These are phyloP conservation scores for Balaenoptera acutorostrata DNA, from an alignment of 2,113 vertebrate genomes.

Conservation along the genomic window DNA sequence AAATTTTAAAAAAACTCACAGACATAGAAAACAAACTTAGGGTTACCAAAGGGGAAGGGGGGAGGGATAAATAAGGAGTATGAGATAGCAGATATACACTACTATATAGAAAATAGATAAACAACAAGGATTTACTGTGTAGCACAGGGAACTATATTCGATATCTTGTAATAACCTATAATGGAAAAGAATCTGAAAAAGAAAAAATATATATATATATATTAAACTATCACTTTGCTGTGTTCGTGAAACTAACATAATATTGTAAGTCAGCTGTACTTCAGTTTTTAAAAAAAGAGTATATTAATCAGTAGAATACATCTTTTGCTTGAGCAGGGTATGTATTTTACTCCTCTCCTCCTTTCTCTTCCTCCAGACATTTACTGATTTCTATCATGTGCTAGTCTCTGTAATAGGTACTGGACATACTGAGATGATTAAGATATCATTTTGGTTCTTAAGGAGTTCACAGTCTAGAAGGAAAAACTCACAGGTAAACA, in stretches of 20 bases:
- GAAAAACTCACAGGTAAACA: neutral
- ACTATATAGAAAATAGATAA: neutral
- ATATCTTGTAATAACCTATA: neutral
- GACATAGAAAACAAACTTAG: neutral
- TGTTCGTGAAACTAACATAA: neutral
- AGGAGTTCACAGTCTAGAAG: neutral
- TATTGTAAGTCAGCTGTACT: neutral
- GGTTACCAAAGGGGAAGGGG: neutral
- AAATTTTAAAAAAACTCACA: neutral
- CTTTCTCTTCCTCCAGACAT: neutral
- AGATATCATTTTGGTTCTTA: neutral
- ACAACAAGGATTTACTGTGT: neutral
- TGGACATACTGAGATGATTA: neutral
- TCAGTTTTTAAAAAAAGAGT: neutral
- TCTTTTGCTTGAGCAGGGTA: neutral
- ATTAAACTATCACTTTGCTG: neutral
- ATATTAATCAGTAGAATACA: neutral
- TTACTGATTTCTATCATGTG: neutral
- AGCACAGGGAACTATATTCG: neutral
- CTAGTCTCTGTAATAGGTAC: neutral
- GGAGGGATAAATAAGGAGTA: neutral
- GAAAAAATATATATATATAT: neutral
- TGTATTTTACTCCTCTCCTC: neutral
- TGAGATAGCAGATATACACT: neutral
- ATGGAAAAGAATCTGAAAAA: neutral